phyloP scores from a whole-genome alignment of 1,140 invertebrate species.

The Mesaphorura yosii region DNA sequence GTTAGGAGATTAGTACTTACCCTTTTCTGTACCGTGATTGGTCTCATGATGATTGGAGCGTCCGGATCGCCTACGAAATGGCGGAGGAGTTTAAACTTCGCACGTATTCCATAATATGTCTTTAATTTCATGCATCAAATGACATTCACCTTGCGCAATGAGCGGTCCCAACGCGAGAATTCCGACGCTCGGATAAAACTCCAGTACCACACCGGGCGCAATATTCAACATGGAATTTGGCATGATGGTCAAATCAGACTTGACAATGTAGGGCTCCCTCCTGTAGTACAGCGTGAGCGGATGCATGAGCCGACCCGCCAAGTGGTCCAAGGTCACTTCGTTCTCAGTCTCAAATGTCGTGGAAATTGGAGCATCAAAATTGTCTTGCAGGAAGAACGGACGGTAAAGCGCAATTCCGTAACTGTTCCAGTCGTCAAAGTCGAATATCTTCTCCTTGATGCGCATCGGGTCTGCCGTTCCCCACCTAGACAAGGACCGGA shows the following conservation, averaged over 20 bases:
- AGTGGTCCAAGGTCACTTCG: constrained; percentile 48
- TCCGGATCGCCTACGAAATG: no score
- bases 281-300: constrained; percentile 57
- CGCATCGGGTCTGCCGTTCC: constrained; percentile 56
- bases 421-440: constrained; percentile 99
- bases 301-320: constrained; percentile 72
- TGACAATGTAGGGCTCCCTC: constrained; percentile 64
- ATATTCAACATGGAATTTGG: constrained; percentile 73
- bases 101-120: no score
- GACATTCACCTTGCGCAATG: constrained; percentile 77
- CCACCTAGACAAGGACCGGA: constrained; percentile 49
- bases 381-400: constrained; percentile 69
- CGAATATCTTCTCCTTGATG: constrained; percentile 83
- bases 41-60: constrained; percentile 72
- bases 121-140: no score
- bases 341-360: constrained; percentile 45
- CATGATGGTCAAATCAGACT: constrained; percentile 92
- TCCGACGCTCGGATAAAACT: constrained; percentile 93
- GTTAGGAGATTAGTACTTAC: constrained; percentile 7
- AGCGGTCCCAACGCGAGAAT: constrained; percentile 88
- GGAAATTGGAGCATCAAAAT: constrained; percentile 62
- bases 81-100: no score
- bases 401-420: constrained; percentile 81
- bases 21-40: constrained; percentile 38
- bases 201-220: constrained; percentile 76